These are phyloP conservation scores for Oryzias woworae DNA, from an alignment of 2,113 vertebrate species.

Conservation along the genomic window DNA sequence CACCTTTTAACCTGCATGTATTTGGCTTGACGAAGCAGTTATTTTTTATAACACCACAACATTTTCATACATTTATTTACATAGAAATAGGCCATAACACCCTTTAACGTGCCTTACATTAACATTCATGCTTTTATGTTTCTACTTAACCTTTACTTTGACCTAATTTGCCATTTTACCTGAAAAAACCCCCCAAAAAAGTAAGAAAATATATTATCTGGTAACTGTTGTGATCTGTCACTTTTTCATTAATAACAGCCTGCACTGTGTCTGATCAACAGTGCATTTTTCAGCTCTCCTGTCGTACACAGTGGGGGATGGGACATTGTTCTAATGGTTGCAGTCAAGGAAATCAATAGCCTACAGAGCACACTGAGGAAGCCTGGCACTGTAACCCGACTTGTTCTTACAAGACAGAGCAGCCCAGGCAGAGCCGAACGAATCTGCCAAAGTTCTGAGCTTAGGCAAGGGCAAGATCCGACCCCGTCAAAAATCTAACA, in stretches of 20 bases:
- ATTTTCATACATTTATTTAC: too few species aligned
- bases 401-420: constrained; percentile 47
- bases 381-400: constrained; percentile 69
- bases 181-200: not conserved
- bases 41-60: too few species aligned
- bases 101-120: too few species aligned
- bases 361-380: constrained; percentile 43
- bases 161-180: too few species aligned
- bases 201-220: not conserved
- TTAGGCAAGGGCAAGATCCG: not conserved
- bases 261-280: constrained; percentile 20
- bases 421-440: constrained; percentile 6
- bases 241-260: not conserved
- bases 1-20: too few species aligned
- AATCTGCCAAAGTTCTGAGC: not conserved
- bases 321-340: constrained; percentile 19
- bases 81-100: too few species aligned
- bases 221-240: not conserved
- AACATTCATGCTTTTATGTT: too few species aligned
- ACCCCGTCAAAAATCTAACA: not conserved
- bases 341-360: constrained; percentile 74
- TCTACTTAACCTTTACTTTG: too few species aligned
- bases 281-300: constrained; percentile 10
- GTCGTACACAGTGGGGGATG: constrained; percentile 53
- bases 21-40: too few species aligned